Conservation (phyloP, 2,113 vertebrate species). For the Cynocephalus volans region DNA sequence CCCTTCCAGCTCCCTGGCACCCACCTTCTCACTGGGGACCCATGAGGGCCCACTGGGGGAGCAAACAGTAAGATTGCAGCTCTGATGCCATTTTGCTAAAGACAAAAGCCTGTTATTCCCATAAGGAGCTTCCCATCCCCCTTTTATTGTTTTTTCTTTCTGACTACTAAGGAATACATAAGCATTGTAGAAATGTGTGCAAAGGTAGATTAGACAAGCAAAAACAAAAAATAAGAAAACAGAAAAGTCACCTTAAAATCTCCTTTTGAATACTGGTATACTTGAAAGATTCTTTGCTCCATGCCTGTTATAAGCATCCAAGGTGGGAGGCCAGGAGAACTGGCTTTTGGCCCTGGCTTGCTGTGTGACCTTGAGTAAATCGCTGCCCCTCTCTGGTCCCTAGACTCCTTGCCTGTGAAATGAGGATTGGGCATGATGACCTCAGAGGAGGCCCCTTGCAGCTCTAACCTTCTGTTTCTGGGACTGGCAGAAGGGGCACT, state of each 20-base stretch:
- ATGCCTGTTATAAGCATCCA: neutral
- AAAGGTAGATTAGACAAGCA: neutral
- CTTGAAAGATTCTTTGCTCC: constrained; percentile 22
- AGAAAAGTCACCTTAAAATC: neutral
- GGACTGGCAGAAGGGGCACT: constrained; percentile 74
- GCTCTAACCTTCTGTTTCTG: constrained; percentile 81
- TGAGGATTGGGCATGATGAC: constrained; percentile 10
- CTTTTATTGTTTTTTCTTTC: neutral
- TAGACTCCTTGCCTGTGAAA: constrained; percentile 62
- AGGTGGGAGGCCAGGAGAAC: neutral
- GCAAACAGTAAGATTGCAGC: neutral
- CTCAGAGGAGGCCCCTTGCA: neutral
- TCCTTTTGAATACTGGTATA: neutral
- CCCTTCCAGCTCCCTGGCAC: neutral
- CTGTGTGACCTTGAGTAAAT: constrained; percentile 76
- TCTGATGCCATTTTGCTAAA: neutral
- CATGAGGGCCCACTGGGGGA: neutral
- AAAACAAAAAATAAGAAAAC: neutral
- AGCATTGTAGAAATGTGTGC: constrained; percentile 4
- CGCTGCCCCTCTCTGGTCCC: constrained; percentile 52
- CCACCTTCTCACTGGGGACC: neutral
- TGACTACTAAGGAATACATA: constrained; percentile 10
- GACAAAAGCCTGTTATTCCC: neutral
- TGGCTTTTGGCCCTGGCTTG: constrained; percentile 25
- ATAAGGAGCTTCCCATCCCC: neutral